Base-by-base conservation (phyloP, 2,113 vertebrate genomes). In the Galeopterus variegatus region DNA sequence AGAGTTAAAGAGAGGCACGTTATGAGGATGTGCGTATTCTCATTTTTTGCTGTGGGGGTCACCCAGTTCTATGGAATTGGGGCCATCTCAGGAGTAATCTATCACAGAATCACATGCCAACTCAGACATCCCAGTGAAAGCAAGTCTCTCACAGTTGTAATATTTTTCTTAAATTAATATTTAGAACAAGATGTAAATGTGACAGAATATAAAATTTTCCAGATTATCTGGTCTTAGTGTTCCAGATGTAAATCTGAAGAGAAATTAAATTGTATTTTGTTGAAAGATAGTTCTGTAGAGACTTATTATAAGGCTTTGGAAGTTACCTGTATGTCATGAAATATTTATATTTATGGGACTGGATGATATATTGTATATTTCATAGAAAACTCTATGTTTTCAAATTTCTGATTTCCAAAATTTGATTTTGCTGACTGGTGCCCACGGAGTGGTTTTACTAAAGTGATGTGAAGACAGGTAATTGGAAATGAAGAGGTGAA, bases 371-470 rank as follows among this genome's bases (percentile, higher is more conserved):
- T 62, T 70, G 33, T 36, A 11, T 14, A 64, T 93, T 92, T 95
- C 54, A 77, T 36, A 77, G 36, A 82, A 91, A 92, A 84, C 72
- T 54, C 69, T 76, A 1, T 82, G 75, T 77, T 96, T 96, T 94
- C 82, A 88, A 70, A 52, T 48, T 88, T 87, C 75, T 80, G 52
- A 90, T 65, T 60, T 36, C 11, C 14, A 48, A 87, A 94, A 94
- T 95, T 97, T 84, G 65, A 85, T 97, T 97, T 96, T n/a, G 14
- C 69, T 80, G 21, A 33, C 8, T 45, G 45, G 65, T 80, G 52
- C 36, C 26, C 48, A 62, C 0, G 13, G 48, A 76, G 65, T 64
- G 15, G 33, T 54, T 82, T 64, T 26, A 67, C 10, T 86, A 73
- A 94, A 13, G 36, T 91, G 80, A 62, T 64, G 45, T 28, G 67